These are phyloP conservation scores for Mimas tiliae DNA, from an alignment of 2,888 invertebrate genomes.

Conservation along the genomic window DNA sequence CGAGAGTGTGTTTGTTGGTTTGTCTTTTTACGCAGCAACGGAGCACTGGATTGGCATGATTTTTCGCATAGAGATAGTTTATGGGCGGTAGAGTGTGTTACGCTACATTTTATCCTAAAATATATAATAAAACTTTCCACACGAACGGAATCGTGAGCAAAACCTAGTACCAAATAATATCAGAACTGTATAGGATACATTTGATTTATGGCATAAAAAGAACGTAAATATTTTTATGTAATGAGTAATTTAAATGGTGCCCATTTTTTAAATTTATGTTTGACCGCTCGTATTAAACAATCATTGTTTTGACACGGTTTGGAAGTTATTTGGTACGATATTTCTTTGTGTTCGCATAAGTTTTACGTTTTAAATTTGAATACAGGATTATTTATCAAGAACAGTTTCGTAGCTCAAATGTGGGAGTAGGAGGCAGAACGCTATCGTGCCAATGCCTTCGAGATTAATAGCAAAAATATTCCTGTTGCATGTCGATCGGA, in stretches of 20 bases:
- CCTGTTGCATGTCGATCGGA: conserved; percentile 39
- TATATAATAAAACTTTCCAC: no score
- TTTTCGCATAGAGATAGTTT: no score
- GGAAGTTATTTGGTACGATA: conserved; percentile 1
- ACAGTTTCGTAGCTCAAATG: not conserved
- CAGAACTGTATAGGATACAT: conserved; percentile 9
- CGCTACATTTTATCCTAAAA: no score
- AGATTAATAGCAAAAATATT: conserved; percentile 44
- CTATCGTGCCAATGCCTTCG: conserved; percentile 33
- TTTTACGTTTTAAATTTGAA: not conserved
- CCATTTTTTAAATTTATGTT: not conserved
- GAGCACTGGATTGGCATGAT: no score
- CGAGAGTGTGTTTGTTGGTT: no score
- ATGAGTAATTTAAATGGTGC: conserved; percentile 1
- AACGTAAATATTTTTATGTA: conserved; percentile 16
- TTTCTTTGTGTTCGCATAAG: not conserved
- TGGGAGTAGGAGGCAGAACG: not conserved
- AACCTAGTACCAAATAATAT: not conserved
- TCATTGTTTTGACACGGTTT: conserved; percentile 12
- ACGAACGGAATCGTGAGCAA: no score
- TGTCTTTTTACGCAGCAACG: no score
- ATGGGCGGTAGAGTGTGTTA: no score
- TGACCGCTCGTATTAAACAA: not conserved
- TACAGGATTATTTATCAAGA: not conserved
- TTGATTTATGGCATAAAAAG: conserved; percentile 2